A percentile compares a stretch with the other conserved stretches of the same genome.
Conservation (phyloP, 2,888 invertebrate genomes). For the Metacarcinus magister region DNA sequence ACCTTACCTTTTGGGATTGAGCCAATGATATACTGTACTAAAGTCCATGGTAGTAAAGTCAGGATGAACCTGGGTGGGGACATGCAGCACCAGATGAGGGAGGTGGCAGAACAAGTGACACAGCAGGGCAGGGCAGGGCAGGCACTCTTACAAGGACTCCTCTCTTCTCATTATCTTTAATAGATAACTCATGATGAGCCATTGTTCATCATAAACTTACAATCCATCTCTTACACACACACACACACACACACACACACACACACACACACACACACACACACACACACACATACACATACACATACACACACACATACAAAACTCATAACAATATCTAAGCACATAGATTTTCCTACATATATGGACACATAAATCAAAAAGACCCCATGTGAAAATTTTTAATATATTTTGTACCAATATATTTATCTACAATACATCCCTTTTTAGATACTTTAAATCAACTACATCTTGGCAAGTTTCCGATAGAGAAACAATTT, state of each 20-base stretch:
- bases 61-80: conserved; percentile 46
- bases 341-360: background rate
- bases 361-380: background rate
- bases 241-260: background rate
- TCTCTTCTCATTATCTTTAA: conserved; percentile 58
- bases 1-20: conserved; percentile 64
- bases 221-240: background rate
- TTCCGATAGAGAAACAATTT: background rate
- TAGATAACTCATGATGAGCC: conserved; percentile 38
- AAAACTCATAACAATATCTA: background rate
- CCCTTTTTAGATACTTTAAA: background rate
- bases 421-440: background rate
- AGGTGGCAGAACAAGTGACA: background rate
- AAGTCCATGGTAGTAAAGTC: conserved; percentile 58
- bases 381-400: background rate
- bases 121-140: conserved; percentile 32
- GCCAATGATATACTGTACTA: background rate
- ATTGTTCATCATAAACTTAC: background rate
- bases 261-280: background rate
- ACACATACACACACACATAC: background rate
- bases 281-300: background rate
- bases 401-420: background rate
- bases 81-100: conserved; percentile 44
- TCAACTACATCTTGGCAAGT: background rate
- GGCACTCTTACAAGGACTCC: background rate